phyloP scores from a whole-genome alignment of 1,140 invertebrate genomes.

The Caerostris darwini region DNA sequence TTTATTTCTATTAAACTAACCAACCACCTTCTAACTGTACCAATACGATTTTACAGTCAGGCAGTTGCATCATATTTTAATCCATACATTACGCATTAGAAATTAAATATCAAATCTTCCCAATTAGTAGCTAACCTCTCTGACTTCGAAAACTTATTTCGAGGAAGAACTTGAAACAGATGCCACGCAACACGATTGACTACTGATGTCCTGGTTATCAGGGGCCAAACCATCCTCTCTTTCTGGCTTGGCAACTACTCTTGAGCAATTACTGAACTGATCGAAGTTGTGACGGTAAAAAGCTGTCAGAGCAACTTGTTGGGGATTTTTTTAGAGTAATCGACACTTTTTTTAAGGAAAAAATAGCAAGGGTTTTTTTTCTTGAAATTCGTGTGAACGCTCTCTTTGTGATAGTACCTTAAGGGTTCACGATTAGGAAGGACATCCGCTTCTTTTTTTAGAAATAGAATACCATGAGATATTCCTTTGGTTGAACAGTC shows the following conservation, averaged over 20 bases:
- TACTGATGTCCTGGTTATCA: neutral
- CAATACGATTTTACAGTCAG: too few relatives aligned
- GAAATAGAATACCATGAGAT: neutral
- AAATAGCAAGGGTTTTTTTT: neutral
- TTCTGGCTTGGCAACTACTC: neutral
- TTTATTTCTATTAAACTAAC: too few relatives aligned
- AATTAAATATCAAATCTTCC: too few relatives aligned
- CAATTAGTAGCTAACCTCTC: neutral
- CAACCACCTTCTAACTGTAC: too few relatives aligned
- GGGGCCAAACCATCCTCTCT: neutral
- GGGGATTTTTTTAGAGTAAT: constrained; percentile 32
- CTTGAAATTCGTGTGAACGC: constrained; percentile 5
- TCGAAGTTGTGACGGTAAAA: constrained; percentile 37
- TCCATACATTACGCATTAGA: too few relatives aligned
- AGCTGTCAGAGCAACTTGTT: constrained; percentile 34
- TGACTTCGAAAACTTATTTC: neutral
- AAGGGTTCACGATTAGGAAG: neutral
- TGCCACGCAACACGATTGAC: neutral
- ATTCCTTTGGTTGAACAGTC: neutral
- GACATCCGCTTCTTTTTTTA: neutral
- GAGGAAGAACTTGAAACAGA: neutral
- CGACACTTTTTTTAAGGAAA: neutral
- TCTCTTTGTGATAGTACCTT: neutral
- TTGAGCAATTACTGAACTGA: constrained; percentile 23
- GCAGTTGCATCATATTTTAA: too few relatives aligned